Evolutionary conservation across 2,113 vertebrate genomes (phyloP).

Genomic region (Hymenochirus boettgeri): DNA sequence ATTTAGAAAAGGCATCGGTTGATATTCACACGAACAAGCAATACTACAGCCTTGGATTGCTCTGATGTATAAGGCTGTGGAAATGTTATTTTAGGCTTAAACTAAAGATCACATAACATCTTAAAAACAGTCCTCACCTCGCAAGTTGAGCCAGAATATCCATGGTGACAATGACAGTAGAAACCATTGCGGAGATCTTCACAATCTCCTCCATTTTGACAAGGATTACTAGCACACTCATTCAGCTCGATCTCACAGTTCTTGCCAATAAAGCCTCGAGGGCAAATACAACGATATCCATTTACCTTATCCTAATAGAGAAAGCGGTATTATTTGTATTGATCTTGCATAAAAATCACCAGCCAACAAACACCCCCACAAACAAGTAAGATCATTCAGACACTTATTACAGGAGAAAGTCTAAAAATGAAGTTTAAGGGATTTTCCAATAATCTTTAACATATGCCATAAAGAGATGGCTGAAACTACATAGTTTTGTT

Average conservation of each 20-base stretch:
- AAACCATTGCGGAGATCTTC: conserved; percentile 69
- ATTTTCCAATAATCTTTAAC: too few species aligned
- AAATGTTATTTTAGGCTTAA: too few species aligned
- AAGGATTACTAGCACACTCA: conserved; percentile 75
- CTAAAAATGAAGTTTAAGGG: too few species aligned
- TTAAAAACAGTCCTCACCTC: conserved; percentile 69
- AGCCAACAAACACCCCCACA: too few species aligned
- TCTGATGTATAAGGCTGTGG: too few species aligned
- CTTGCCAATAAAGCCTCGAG: conserved; percentile 72
- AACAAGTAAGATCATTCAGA: too few species aligned
- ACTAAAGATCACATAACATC: conserved; percentile 5
- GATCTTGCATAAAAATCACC: too few species aligned
- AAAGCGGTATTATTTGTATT: too few species aligned
- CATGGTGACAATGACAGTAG: conserved; percentile 74
- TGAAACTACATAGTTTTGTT: too few species aligned
- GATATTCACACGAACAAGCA: conserved; percentile 18
- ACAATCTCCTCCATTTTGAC: conserved; percentile 74
- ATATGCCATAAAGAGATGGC: too few species aligned
- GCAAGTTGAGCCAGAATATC: conserved; percentile 74
- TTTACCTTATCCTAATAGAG: conserved; percentile 61
- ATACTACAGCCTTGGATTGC: conserved; percentile 23
- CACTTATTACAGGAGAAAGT: too few species aligned
- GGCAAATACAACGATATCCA: conserved; percentile 80
- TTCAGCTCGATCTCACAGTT: conserved; percentile 78
- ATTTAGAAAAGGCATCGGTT: conserved; percentile 45